Conservation (phyloP, 2,113 vertebrate species). For the Nyctereutes procyonoides region DNA sequence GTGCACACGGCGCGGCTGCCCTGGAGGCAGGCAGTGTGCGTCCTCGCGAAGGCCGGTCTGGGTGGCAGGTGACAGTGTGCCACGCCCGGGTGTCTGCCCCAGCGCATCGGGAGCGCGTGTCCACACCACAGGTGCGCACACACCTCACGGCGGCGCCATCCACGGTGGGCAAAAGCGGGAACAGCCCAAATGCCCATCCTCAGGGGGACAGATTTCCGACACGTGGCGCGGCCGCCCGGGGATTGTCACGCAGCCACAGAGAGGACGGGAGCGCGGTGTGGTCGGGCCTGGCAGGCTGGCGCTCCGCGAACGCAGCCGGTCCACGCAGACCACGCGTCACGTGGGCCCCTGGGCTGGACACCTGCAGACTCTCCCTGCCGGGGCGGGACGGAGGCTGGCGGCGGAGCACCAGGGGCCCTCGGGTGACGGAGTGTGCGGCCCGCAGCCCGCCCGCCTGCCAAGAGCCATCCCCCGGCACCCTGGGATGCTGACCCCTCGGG, state of each 20-base stretch:
- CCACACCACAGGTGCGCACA: not conserved
- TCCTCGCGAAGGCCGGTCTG: not conserved
- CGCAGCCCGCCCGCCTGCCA: not conserved
- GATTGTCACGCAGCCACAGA: not conserved
- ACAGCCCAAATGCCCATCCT: not conserved
- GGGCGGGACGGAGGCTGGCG: too few species aligned
- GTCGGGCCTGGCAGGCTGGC: not conserved
- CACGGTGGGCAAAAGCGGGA: rapidly evolving
- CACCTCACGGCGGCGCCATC: not conserved
- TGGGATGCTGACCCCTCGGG: not conserved
- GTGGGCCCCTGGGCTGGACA: not conserved
- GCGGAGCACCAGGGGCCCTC: not conserved
- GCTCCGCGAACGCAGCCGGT: not conserved
- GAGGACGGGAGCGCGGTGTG: not conserved
- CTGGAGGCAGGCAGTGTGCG: rapidly evolving
- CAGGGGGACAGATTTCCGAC: not conserved
- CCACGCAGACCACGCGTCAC: not conserved
- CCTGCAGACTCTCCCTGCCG: not conserved
- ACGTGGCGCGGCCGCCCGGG: not conserved
- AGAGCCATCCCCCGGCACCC: rapidly evolving
- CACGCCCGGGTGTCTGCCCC: not conserved
- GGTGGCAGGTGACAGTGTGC: not conserved
- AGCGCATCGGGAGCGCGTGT: rapidly evolving
- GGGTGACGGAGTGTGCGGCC: not conserved
- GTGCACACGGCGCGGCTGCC: rapidly evolving